These are phyloP conservation scores for Blera fallax DNA, from an alignment of 2,888 invertebrate genomes.

Conservation along the genomic window DNA sequence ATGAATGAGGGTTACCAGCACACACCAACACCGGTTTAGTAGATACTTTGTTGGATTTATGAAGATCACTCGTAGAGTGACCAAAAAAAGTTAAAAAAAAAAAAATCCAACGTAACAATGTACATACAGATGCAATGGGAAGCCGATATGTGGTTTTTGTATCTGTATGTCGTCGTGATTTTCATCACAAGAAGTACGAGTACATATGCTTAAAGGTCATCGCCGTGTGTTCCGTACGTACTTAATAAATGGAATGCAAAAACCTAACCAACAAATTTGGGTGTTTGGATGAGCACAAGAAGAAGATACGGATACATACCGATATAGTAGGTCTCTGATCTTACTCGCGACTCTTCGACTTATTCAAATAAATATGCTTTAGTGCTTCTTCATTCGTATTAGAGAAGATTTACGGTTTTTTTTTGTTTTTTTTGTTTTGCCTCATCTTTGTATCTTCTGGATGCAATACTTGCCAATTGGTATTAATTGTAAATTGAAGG, in stretches of 20 bases:
- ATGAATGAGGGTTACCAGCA: constrained; percentile 69
- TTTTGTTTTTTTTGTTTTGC: too few species aligned
- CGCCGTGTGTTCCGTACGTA: constrained; percentile 37
- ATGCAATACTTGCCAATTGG: constrained; percentile 38
- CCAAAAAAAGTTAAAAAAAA: constrained; percentile 46
- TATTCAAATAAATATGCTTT: constrained; percentile 61
- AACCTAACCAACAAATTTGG: constrained; percentile 50
- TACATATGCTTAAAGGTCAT: constrained; percentile 71
- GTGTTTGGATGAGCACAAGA: constrained; percentile 56
- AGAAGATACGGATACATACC: constrained; percentile 15
- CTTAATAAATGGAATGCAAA: constrained; percentile 61
- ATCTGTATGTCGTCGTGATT: constrained; percentile 62
- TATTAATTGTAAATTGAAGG: constrained; percentile 46
- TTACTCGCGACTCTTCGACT: constrained; percentile 39
- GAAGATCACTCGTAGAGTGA: constrained; percentile 68
- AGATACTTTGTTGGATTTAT: constrained; percentile 63
- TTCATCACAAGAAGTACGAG: constrained; percentile 70
- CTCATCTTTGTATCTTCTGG: background rate
- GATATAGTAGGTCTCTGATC: constrained; percentile 46
- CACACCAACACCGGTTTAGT: constrained; percentile 42
- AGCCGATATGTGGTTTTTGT: constrained; percentile 44
- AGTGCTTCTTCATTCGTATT: constrained; percentile 35
- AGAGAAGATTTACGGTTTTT: constrained; percentile 63
- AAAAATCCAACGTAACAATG: constrained; percentile 20
- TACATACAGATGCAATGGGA: constrained; percentile 43